These are phyloP conservation scores for Aphelenchoides besseyi DNA, from an alignment of 1,140 invertebrate genomes.

Conservation along the genomic window DNA sequence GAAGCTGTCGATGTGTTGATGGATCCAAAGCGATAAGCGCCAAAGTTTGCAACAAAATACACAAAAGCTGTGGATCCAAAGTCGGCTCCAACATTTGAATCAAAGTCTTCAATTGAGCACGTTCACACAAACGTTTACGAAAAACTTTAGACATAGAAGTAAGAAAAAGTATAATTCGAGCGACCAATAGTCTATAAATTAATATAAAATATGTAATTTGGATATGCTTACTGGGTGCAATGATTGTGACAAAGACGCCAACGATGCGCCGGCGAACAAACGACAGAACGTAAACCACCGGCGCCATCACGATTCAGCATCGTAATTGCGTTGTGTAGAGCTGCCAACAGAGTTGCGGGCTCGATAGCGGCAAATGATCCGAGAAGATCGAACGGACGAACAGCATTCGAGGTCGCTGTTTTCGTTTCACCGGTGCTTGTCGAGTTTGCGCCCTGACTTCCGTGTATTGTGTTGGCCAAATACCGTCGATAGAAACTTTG, in stretches of 20 bases:
- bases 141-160: conserved; percentile 65
- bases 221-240: conserved; percentile 67
- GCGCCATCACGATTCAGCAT: conserved; percentile 72
- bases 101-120: conserved; percentile 53
- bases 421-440: too few relatives aligned
- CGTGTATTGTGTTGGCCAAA: background rate
- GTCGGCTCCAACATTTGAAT: conserved; percentile 57
- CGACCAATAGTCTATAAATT: conserved; percentile 64
- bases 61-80: conserved; percentile 69
- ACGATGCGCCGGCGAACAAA: conserved; percentile 64
- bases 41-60: conserved; percentile 71
- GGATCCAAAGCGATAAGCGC: conserved; percentile 70
- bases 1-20: conserved; percentile 67
- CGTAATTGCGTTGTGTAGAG: conserved; percentile 70
- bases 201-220: background rate
- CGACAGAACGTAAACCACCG: conserved; percentile 27
- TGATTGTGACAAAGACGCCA: conserved; percentile 71
- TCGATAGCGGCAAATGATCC: conserved; percentile 54
- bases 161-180: conserved; percentile 70
- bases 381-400: conserved; percentile 39
- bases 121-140: conserved; percentile 49
- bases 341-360: conserved; percentile 33
- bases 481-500: conserved; percentile 5
- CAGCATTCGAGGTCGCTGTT: conserved; percentile 1
- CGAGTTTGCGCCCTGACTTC: background rate